These are phyloP conservation scores for Timema cristinae DNA, from an alignment of 2,888 invertebrate genomes.

Conservation along the genomic window DNA sequence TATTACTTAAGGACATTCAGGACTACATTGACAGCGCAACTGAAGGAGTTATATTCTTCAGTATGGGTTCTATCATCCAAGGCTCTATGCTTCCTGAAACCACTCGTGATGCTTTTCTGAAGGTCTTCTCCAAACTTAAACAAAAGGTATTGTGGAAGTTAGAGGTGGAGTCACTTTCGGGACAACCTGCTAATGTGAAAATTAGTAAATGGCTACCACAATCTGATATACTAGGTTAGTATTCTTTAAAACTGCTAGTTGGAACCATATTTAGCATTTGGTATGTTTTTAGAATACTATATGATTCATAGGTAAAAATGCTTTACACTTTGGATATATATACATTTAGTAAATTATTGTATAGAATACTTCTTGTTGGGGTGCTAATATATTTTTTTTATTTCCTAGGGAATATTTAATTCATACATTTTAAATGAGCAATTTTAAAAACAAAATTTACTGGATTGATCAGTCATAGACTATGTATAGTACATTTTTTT, in stretches of 20 bases:
- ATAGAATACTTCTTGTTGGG: too few species aligned
- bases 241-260: background rate
- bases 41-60: constrained; percentile 50
- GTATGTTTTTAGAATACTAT: too few species aligned
- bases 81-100: constrained; percentile 43
- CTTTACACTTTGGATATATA: too few species aligned
- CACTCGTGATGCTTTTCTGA: constrained; percentile 41
- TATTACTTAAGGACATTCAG: constrained; percentile 41
- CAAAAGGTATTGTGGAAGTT: constrained; percentile 51
- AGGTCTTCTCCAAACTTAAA: constrained; percentile 45
- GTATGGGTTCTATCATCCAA: constrained; percentile 48
- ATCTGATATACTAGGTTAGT: constrained; percentile 49
- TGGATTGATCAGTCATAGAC: too few species aligned
- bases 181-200: constrained; percentile 48
- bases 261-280: too few species aligned
- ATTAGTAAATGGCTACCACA: constrained; percentile 65
- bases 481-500: too few species aligned
- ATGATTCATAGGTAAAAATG: too few species aligned
- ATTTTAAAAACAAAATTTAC: too few species aligned
- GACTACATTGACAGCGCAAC: constrained; percentile 45
- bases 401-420: too few species aligned
- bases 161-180: constrained; percentile 44
- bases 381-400: too few species aligned
- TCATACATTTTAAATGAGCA: too few species aligned
- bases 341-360: too few species aligned